phyloP scores from a whole-genome alignment of 2,113 vertebrate genomes.

The Lophotis ruficrista region DNA sequence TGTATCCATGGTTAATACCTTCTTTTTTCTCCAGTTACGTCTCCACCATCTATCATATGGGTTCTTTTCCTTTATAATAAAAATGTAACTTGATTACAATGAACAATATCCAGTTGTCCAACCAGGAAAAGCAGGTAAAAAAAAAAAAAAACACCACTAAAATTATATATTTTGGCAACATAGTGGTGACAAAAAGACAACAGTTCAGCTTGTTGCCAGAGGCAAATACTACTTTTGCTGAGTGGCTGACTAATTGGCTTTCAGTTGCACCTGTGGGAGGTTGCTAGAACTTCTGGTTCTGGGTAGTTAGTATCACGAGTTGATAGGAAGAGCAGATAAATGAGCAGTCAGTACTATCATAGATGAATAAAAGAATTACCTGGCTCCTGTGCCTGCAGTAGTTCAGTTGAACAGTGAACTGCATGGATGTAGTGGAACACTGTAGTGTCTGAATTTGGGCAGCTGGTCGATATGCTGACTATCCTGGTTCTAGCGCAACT shows the following conservation, averaged over 20 bases:
- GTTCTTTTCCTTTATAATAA: background rate
- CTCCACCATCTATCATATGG: background rate
- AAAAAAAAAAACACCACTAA: background rate
- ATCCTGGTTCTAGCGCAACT: background rate
- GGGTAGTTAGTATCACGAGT: background rate
- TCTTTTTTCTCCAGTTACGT: background rate
- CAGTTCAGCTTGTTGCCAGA: background rate
- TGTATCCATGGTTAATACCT: background rate
- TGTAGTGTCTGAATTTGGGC: background rate
- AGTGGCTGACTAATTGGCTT: background rate
- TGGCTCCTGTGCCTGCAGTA: background rate
- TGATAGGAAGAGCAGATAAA: background rate
- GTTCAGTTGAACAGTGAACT: background rate
- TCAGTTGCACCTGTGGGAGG: fast-evolving
- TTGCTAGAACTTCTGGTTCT: background rate
- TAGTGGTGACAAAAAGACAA: background rate
- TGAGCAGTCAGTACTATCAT: background rate
- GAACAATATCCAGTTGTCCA: background rate
- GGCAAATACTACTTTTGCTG: background rate
- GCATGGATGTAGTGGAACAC: background rate
- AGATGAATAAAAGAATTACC: background rate
- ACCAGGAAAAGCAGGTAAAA: background rate
- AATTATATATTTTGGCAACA: background rate
- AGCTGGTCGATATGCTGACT: background rate
- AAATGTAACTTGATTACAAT: background rate